Evolutionary conservation across 2,113 vertebrate genomes (phyloP), one percentile per base, ranked within the genome.

Genomic region (Bufo bufo): DNA sequence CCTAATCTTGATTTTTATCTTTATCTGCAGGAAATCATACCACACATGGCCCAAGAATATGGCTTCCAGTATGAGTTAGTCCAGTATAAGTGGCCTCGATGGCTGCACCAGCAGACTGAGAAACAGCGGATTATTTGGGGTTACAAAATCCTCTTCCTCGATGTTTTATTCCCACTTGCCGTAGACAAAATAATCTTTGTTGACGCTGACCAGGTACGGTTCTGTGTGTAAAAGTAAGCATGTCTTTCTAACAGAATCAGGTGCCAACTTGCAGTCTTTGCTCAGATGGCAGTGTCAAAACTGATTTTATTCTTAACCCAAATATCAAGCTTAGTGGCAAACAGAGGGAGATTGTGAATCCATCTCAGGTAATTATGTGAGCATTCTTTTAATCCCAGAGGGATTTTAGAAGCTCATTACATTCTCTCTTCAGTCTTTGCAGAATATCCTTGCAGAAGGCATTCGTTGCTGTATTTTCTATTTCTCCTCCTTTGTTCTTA

Each of bases 161-260:
- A 99, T 89, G 98, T 99, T 90, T 97, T 99, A 85, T 99, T 99
- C 90, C 98, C 98, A 12, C 91, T 99, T 90, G 96, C 97, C 69
- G 96, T 99, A 89, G 95, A 99, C 93, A 99, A 99, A 95, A 97
- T 99, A 91, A 99, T 99, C 93, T 99, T 99, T 93, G 97, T 99
- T 0, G 98, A 99, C 84, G 98, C 98, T 19, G 98, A 99, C 92
- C 98, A 99, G 97, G 98, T 97, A 93, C 52, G 33, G 79, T 45
- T 14, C 7, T 23, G 61, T 52, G 4, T 75, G 66, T 33, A 49
- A 52, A 83, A 19, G 77, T 43, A 75, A 52, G 66, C 77, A 45
- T 72, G 47, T 20, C 56, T 65, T 86, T 50, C 17, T 50, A 77
- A 72, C 71, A 71, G 23, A 81, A 72, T 69, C 54, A 74, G 52